Percentiles rank a stretch among this genome's conserved stretches.
These are phyloP conservation scores for Pterobdella sp. DNA, from an alignment of 2,888 invertebrate genomes.

Conservation along the genomic window DNA sequence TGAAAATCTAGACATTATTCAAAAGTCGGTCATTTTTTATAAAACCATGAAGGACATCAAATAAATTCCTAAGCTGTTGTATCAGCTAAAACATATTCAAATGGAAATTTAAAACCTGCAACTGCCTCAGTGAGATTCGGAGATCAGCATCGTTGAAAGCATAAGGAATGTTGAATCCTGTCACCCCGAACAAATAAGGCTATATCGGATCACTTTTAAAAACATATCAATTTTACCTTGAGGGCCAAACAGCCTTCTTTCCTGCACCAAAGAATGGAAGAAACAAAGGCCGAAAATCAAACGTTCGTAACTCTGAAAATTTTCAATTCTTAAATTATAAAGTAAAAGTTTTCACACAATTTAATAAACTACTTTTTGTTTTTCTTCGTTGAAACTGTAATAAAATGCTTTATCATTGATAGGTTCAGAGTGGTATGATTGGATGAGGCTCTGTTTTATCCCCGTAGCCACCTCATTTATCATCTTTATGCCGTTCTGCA, in stretches of 20 bases:
- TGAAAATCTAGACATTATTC: slow-evolving; percentile 68
- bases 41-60: too few species aligned
- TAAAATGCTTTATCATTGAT: slow-evolving; percentile 74
- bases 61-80: too few species aligned
- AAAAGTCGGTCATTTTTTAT: too few species aligned
- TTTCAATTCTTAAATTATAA: background rate
- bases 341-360: background rate
- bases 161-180: slow-evolving; percentile 87
- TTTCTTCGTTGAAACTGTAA: slow-evolving; percentile 59
- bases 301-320: slow-evolving; percentile 64
- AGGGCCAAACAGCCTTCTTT: slow-evolving; percentile 80
- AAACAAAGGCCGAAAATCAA: slow-evolving; percentile 80
- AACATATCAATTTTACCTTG: slow-evolving; percentile 49
- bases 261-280: slow-evolving; percentile 86
- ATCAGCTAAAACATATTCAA: too few species aligned
- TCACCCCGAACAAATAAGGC: background rate
- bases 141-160: slow-evolving; percentile 92
- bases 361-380: slow-evolving; percentile 54
- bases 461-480: slow-evolving; percentile 86
- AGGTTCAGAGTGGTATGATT: slow-evolving; percentile 77
- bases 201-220: background rate
- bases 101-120: slow-evolving; percentile 61
- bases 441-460: slow-evolving; percentile 71
- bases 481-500: slow-evolving; percentile 85
- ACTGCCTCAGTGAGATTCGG: slow-evolving; percentile 75